phyloP scores from a whole-genome alignment of 2,113 vertebrate species.

The Zeus faber region DNA sequence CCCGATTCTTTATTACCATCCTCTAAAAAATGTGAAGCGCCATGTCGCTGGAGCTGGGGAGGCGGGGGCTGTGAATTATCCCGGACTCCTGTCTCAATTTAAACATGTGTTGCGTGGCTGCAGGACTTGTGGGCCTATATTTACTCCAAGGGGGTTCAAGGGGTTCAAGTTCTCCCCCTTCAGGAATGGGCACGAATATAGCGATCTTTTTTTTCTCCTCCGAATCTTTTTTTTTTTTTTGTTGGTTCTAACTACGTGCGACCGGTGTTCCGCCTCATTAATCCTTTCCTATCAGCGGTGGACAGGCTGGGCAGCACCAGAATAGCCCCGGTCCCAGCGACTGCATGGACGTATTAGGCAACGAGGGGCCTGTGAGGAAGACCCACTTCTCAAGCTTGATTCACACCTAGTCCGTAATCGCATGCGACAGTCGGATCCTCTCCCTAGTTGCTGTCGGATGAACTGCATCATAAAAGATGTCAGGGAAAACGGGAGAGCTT shows the following conservation, averaged over 20 bases:
- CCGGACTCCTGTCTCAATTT: slow-evolving; percentile 41
- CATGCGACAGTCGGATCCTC: no score
- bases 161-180: slow-evolving; percentile 73
- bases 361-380: slow-evolving; percentile 55
- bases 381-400: no score
- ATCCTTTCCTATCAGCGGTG: slow-evolving; percentile 85
- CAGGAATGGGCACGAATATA: slow-evolving; percentile 85
- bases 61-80: slow-evolving; percentile 56
- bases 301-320: slow-evolving; percentile 78
- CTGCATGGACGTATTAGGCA: slow-evolving; percentile 86
- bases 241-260: slow-evolving; percentile 89
- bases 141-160: slow-evolving; percentile 65
- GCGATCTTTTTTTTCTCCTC: slow-evolving; percentile 29
- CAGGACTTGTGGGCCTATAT: slow-evolving; percentile 69
- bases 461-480: no score
- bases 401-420: no score
- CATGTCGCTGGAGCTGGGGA: slow-evolving; percentile 14
- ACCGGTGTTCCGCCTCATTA: slow-evolving; percentile 85
- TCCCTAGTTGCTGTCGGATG: no score
- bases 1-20: slow-evolving; percentile 19
- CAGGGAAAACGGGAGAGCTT: no score
- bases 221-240: slow-evolving; percentile 50
- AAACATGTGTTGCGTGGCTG: slow-evolving; percentile 60
- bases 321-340: slow-evolving; percentile 82
- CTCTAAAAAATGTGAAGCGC: slow-evolving; percentile 50